Base-by-base conservation (phyloP, 1,140 invertebrate genomes). In the Zaprionus capensis region DNA sequence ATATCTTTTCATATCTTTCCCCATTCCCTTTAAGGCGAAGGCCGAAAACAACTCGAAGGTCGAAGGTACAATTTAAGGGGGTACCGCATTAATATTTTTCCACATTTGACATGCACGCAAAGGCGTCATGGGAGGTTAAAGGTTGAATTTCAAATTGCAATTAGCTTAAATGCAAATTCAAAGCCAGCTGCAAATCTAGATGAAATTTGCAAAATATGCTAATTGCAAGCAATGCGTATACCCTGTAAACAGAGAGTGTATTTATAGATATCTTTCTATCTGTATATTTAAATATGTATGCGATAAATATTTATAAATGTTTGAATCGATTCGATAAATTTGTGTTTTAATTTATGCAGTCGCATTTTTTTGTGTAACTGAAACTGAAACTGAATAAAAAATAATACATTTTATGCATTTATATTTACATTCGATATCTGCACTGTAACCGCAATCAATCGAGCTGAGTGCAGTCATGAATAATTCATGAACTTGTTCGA, bases 151-250 rank as follows among this genome's bases (percentile, higher is more conserved):
- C 26, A 74, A 63, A 63, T 49, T 63, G 66, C 71, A 74, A 70
- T 74, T 57, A 70, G 66, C 58, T 62, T 17, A 74, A 74, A 74
- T 74, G 71, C 71, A 74, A 74, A 74, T 74, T 12, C 14, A 12
- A 9, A 46, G 17, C 34, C 55, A 36, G 38, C 17, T 34, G 51
- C 22, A 38, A 59, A 53, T 67, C 56, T 15, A 44, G 24, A 51
- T 73, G 22, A 17, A 66, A 59, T 62, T 69, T 44, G 64, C 36
- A 56, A 34, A 34, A 72, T 62, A 62, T 55, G 64, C 36, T 56
- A 70, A 55, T 68, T 24, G 15, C 41, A 65, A 57, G 9, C 28
- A 5, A 14, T 9, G 14, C 11, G 12, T 41, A 55, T 41, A 57
- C 56, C 44, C 55, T 59, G 22, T 53, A 58, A 58, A 72, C 31